Percentiles rank a stretch among this genome's conserved stretches.
phyloP scores from a whole-genome alignment of 2,888 invertebrate genomes.

The Calliopum simillimum region DNA sequence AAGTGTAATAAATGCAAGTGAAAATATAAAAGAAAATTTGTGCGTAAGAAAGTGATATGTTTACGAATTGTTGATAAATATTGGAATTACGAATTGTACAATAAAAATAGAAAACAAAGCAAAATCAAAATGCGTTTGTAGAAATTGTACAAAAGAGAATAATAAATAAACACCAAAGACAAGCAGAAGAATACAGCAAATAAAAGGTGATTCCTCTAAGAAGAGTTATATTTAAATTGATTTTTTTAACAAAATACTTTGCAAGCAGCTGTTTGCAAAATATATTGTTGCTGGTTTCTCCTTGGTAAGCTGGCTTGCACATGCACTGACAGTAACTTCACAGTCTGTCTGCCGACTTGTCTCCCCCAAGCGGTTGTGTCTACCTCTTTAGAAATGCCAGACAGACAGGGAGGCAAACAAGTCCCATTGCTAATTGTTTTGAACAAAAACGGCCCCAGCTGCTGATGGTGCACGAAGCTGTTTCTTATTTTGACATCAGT shows the following conservation, averaged over 20 bases:
- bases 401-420: conserved; percentile 26
- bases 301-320: conserved; percentile 10
- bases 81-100: conserved; percentile 23
- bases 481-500: too few species aligned
- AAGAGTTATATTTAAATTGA: too few species aligned
- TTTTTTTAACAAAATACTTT: neutral
- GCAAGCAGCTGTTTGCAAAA: conserved; percentile 17
- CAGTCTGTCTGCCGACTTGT: neutral
- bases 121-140: neutral
- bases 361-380: neutral
- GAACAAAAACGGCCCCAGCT: conserved; percentile 14
- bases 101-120: neutral
- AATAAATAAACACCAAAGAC: neutral
- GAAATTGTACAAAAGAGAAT: conserved; percentile 5
- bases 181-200: neutral
- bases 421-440: neutral
- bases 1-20: neutral
- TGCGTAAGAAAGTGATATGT: conserved; percentile 20
- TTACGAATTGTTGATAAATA: conserved; percentile 32
- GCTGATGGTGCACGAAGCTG: neutral
- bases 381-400: neutral
- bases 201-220: neutral
- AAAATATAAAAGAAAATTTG: too few species aligned
- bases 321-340: neutral
- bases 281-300: conserved; percentile 8